Evolutionary conservation across 2,113 vertebrate genomes (phyloP).

Genomic region (Rhinogobius similis): DNA sequence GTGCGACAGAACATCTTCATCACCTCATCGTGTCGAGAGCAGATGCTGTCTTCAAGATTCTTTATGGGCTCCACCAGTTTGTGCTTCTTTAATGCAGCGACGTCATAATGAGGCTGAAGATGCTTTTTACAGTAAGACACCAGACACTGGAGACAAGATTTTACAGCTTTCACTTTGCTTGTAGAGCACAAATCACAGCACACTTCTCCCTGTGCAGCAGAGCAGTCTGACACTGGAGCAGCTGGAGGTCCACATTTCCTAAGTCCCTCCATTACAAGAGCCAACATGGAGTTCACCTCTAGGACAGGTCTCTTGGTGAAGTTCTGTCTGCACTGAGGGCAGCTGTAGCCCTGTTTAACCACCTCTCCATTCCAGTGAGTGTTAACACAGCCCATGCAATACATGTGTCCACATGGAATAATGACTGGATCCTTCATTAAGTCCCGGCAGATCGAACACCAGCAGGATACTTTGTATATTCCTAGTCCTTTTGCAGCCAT

Average conservation of each 20-base stretch:
- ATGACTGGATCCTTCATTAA: not conserved
- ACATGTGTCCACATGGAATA: not conserved
- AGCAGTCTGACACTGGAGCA: not conserved
- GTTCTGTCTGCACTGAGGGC: constrained; percentile 1
- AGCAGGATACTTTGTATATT: too few relatives aligned
- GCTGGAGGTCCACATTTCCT: not conserved
- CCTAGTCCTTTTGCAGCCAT: not conserved
- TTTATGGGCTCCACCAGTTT: not conserved
- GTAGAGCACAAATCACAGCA: not conserved
- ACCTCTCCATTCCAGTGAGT: not conserved
- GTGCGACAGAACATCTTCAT: constrained; percentile 8
- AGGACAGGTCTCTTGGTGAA: not conserved
- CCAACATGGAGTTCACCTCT: not conserved
- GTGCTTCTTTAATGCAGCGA: not conserved
- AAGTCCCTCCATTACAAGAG: not conserved
- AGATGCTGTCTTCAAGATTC: constrained; percentile 2
- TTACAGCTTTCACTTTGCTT: not conserved
- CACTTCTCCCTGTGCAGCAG: not conserved
- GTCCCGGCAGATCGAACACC: not conserved
- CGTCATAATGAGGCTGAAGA: constrained; percentile 7
- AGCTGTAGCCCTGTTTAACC: not conserved
- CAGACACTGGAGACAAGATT: constrained; percentile 5
- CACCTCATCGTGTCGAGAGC: not conserved
- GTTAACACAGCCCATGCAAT: not conserved
- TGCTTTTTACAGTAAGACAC: not conserved